A percentile compares a stretch with the other conserved stretches of the same genome.
Conservation (phyloP, 2,797 vertebrate genomes). For the Prionace glauca region DNA sequence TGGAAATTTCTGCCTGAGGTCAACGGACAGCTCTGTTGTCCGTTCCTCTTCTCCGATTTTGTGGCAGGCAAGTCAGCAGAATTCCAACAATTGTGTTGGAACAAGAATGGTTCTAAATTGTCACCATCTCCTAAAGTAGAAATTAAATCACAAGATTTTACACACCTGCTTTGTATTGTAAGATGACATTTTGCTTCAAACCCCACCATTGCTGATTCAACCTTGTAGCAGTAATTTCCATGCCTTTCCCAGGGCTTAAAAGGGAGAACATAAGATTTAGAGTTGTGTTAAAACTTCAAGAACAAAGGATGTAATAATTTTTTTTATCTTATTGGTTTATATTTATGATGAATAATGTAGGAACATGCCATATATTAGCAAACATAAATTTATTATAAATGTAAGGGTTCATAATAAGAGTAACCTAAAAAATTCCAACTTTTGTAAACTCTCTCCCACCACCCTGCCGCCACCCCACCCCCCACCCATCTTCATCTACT, state of each 20-base stretch:
- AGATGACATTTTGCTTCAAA: conserved; percentile 78
- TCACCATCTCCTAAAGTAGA: not conserved
- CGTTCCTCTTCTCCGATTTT: no score
- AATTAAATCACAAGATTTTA: conserved; percentile 10
- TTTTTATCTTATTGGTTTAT: not conserved
- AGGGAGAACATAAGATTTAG: not conserved
- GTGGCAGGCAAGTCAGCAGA: no score
- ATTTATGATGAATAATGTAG: not conserved
- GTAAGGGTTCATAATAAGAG: no score
- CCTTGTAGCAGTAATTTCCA: conserved; percentile 74
- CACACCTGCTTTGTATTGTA: conserved; percentile 76
- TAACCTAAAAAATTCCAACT: not conserved
- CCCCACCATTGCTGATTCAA: conserved; percentile 59
- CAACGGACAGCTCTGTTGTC: no score
- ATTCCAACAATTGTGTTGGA: no score
- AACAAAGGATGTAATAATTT: not conserved
- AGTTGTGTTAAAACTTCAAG: not conserved
- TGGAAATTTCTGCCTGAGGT: no score
- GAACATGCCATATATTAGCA: not conserved
- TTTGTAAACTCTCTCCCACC: not conserved
- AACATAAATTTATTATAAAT: not conserved
- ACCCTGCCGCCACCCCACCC: no score
- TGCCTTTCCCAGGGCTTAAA: conserved; percentile 79
- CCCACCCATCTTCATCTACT: not conserved
- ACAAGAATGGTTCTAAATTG: not conserved